Conservation (phyloP, 2,113 vertebrate species). For the Anthoscopus minutus region DNA sequence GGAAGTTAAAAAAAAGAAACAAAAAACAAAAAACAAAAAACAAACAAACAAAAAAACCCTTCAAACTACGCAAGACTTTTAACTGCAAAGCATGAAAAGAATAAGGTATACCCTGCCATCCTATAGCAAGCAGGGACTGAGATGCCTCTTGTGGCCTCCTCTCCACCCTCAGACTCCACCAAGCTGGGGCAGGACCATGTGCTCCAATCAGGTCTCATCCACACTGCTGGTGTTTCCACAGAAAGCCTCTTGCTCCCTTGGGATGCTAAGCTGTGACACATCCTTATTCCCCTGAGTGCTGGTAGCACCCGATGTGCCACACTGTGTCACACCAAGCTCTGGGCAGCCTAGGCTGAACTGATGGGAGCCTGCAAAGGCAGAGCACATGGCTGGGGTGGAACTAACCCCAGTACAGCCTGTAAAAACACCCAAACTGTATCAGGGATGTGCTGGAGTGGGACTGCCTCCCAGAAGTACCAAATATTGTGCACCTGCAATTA, state of each 20-base stretch:
- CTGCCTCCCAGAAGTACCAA: background rate
- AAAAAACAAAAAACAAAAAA: too few species aligned
- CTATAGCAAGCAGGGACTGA: background rate
- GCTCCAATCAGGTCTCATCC: background rate
- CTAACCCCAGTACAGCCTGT: fast-evolving
- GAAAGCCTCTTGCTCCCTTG: background rate
- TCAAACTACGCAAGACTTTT: background rate
- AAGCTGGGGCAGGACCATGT: background rate
- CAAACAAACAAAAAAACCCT: background rate
- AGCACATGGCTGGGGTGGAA: fast-evolving
- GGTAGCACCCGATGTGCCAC: fast-evolving
- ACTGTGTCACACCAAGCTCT: background rate
- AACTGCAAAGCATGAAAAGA: background rate
- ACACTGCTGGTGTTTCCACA: background rate
- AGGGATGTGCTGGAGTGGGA: fast-evolving
- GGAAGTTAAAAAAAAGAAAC: background rate
- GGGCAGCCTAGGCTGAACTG: background rate
- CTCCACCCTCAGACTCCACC: background rate
- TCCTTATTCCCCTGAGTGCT: background rate
- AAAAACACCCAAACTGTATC: background rate
- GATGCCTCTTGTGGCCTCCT: background rate
- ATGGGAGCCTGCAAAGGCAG: background rate
- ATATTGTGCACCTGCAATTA: background rate
- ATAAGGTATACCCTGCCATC: background rate
- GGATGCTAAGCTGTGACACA: background rate